Base-by-base conservation (phyloP, 2,113 vertebrate species). In the Siniperca chuatsi region DNA sequence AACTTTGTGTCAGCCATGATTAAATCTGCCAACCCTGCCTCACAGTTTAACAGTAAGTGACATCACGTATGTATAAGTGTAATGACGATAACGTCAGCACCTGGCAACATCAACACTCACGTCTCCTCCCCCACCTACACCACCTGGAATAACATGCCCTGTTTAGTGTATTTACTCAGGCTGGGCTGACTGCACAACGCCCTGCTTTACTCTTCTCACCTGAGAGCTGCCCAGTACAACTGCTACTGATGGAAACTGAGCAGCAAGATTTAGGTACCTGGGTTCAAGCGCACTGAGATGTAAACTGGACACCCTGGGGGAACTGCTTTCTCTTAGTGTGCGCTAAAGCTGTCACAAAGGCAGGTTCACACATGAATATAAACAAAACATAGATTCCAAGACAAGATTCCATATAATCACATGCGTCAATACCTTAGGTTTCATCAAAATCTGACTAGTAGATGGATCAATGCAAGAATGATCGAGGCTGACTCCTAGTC, bases 111-210 rank as follows among this genome's bases (percentile, higher is more conserved):
- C 4, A 78, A 78, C 78, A 50, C 65, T 2, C 13, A 7, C 0
- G 12, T 58, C 64, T 79, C 81, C 54, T 48, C 70, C 74, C 77
- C 80, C 64, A 66, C 69, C 83, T 58, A 35, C 73, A 83, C 78
- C 88, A 93, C 87, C 90, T 94, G 92, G 79, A 91, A 90, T 54
- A 94, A 94, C 91, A 92, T 44, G 68, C 40, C 70, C 67, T 74
- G 68, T 66, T 78, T 2, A 18, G 33, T 77, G 52, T 85, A 82
- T 87, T 89, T 81, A 82, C 68, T 67, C 83, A 89, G 84, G 12
- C 73, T 64, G 25, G 42, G 67, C 11, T 10, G 42, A 65, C 65
- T 1, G 65, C 64, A 65, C 67, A 42, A 81, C 46, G 21, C 87
- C 35, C 46, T 18, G 60, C 50, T 66, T 72, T 37, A 75, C 40